These are phyloP conservation scores for Takifugu rubripes DNA, from an alignment of 2,797 vertebrate species.

Conservation along the genomic window DNA sequence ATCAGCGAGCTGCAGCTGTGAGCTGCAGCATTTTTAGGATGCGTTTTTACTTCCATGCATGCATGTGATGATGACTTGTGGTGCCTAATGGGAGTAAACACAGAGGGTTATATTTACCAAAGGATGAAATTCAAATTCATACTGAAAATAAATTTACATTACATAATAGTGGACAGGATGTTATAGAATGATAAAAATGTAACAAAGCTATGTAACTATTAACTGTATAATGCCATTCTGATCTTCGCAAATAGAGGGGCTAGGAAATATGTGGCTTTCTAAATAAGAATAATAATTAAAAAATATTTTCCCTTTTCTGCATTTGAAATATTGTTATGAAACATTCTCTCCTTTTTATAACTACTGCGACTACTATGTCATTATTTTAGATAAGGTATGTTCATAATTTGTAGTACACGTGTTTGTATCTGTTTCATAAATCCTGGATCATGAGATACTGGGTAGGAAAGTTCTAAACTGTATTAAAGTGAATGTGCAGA, in stretches of 20 bases:
- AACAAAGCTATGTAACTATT: too few relatives aligned
- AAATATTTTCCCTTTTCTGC: not conserved
- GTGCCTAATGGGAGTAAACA: conserved; percentile 12
- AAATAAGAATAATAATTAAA: too few relatives aligned
- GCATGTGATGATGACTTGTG: conserved; percentile 23
- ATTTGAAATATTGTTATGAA: conserved; percentile 1
- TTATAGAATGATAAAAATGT: too few relatives aligned
- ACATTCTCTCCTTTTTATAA: not conserved
- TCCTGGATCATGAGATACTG: conserved; percentile 6
- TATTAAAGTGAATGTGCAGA: conserved; percentile 19
- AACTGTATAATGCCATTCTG: not conserved
- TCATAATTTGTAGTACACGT: too few relatives aligned
- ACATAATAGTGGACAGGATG: not conserved
- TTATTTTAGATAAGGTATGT: too few relatives aligned
- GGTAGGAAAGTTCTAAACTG: conserved; percentile 19
- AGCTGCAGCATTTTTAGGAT: conserved; percentile 43
- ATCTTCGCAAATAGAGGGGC: too few relatives aligned
- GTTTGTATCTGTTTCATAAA: conserved; percentile 2
- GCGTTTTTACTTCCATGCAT: conserved; percentile 35
- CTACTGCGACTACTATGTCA: too few relatives aligned
- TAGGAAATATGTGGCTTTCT: too few relatives aligned
- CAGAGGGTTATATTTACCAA: not conserved
- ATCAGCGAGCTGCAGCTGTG: conserved; percentile 59
- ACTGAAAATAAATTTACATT: too few relatives aligned
- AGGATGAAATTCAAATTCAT: too few relatives aligned